Percentiles rank a stretch among this genome's conserved stretches.
Conservation (phyloP, 2,888 invertebrate species). For the Alcis repandata region DNA sequence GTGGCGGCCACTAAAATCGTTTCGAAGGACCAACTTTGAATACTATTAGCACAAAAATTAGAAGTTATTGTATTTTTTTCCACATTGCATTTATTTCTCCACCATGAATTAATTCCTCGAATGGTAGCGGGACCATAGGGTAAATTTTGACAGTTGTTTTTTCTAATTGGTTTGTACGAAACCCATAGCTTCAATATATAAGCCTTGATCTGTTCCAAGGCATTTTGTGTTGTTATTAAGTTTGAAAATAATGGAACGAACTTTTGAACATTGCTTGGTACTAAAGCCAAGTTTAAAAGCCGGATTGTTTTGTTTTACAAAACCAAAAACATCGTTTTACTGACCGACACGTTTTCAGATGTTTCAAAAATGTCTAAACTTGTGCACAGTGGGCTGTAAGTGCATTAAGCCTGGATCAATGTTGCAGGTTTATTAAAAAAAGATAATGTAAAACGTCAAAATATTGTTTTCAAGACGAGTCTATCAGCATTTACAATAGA, state of each 20-base stretch:
- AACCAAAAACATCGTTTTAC: too few relatives aligned
- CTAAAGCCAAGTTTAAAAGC: too few relatives aligned
- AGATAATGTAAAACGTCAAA: too few relatives aligned
- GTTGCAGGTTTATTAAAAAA: too few relatives aligned
- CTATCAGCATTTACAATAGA: background rate
- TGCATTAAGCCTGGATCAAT: background rate
- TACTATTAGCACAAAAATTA: background rate
- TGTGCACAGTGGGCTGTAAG: too few relatives aligned
- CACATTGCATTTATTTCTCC: background rate
- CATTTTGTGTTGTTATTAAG: background rate
- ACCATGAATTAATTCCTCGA: constrained; percentile 28
- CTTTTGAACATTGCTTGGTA: background rate
- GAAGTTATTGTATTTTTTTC: background rate
- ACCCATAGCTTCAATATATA: constrained; percentile 29
- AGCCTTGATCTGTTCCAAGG: background rate
- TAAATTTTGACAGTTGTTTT: constrained; percentile 18
- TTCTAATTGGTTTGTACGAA: constrained; percentile 31
- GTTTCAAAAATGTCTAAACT: too few relatives aligned
- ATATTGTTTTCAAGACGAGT: background rate
- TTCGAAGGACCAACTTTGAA: constrained; percentile 1
- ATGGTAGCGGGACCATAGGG: constrained; percentile 44
- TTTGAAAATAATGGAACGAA: background rate
- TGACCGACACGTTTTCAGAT: too few relatives aligned
- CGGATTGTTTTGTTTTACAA: too few relatives aligned
- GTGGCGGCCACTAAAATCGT: background rate